A percentile compares a stretch with the other conserved stretches of the same genome.
Conservation (phyloP, 2,888 invertebrate genomes). For the Maniola hyperantus region DNA sequence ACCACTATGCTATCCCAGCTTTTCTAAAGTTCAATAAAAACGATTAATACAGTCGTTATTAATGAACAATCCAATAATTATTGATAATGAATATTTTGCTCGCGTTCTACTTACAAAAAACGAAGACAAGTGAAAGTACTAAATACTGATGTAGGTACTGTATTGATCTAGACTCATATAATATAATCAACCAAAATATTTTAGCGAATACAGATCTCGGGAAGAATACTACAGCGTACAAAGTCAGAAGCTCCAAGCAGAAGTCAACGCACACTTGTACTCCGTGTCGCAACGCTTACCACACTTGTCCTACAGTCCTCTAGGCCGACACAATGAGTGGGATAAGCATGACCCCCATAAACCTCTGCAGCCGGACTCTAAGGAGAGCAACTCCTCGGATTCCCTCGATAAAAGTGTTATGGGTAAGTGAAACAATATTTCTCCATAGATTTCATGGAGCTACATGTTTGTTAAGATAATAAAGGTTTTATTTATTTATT, state of each 20-base stretch:
- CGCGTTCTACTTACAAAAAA: too few relatives aligned
- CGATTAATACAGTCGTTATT: too few relatives aligned
- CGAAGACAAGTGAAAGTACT: too few relatives aligned
- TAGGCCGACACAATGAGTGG: slow-evolving; percentile 78
- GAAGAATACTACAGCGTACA: slow-evolving; percentile 79
- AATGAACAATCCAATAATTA: too few relatives aligned
- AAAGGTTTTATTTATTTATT: too few relatives aligned
- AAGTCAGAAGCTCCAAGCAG: slow-evolving; percentile 77
- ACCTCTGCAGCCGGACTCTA: slow-evolving; percentile 70
- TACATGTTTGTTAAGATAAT: too few relatives aligned
- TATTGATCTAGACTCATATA: too few relatives aligned
- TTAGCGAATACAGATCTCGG: slow-evolving; percentile 75
- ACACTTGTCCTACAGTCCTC: slow-evolving; percentile 75
- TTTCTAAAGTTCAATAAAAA: too few relatives aligned
- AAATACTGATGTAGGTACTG: too few relatives aligned
- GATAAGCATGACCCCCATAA: slow-evolving; percentile 78
- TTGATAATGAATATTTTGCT: too few relatives aligned
- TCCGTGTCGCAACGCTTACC: slow-evolving; percentile 84
- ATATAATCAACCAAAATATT: slow-evolving; percentile 35
- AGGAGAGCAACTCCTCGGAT: slow-evolving; percentile 78
- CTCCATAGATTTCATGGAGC: background rate
- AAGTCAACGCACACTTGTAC: slow-evolving; percentile 80
- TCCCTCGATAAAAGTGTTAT: slow-evolving; percentile 80
- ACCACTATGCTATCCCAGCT: too few relatives aligned
- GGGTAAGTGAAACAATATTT: slow-evolving; percentile 53